Evolutionary conservation across 1,140 invertebrate genomes (phyloP).

Genomic region (Schlechtendalia chinensis): DNA sequence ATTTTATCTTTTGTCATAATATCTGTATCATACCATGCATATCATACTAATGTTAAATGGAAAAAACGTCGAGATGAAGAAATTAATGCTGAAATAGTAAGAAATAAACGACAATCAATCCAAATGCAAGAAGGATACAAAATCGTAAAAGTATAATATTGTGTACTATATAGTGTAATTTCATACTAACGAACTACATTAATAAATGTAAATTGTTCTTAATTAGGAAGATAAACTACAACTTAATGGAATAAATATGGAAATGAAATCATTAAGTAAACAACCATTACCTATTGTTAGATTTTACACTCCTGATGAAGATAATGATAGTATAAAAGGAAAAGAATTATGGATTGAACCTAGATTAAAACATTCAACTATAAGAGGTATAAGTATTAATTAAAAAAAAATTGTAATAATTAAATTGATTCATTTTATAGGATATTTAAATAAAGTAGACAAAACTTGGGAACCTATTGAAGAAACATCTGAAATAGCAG

Average conservation of each 20-base stretch:
- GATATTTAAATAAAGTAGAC: slow-evolving; percentile 30
- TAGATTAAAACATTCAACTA: slow-evolving; percentile 34
- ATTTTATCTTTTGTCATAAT: slow-evolving; percentile 55
- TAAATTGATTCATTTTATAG: slow-evolving; percentile 12
- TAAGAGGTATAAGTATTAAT: slow-evolving; percentile 12
- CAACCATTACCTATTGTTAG: slow-evolving; percentile 13
- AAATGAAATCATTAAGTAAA: slow-evolving; percentile 38
- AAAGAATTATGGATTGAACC: slow-evolving; percentile 34
- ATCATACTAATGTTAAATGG: slow-evolving; percentile 57
- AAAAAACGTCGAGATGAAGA: slow-evolving; percentile 67
- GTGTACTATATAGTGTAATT: neutral
- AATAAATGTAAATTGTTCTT: neutral
- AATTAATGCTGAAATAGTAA: slow-evolving; percentile 61
- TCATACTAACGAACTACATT: neutral
- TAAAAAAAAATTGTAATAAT: neutral
- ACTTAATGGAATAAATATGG: slow-evolving; percentile 40
- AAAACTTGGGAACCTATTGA: slow-evolving; percentile 35
- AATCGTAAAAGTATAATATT: slow-evolving; percentile 7
- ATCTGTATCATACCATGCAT: slow-evolving; percentile 55
- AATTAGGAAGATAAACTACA: slow-evolving; percentile 37
- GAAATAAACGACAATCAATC: slow-evolving; percentile 53
- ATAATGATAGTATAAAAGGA: slow-evolving; percentile 33
- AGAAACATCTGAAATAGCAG: slow-evolving; percentile 35
- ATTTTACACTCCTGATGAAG: slow-evolving; percentile 35
- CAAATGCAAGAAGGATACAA: slow-evolving; percentile 52